phyloP scores from a whole-genome alignment of 2,888 invertebrate species.

The Mactromeris polynyma region DNA sequence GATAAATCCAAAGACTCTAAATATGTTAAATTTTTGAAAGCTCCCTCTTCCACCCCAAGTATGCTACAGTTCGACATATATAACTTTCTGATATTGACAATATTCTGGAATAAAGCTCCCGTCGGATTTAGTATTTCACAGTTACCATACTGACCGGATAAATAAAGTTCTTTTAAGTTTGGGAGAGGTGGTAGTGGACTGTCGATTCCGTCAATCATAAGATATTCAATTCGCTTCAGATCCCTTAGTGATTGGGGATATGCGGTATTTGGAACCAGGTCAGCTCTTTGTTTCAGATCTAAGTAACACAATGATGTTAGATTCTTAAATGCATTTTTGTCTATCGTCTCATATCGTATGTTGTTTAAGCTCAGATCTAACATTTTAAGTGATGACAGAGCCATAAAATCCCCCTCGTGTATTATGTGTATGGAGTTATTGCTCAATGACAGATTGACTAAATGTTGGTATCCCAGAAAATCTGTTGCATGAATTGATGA shows the following conservation, averaged over 20 bases:
- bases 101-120: background rate
- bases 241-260: background rate
- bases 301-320: slow-evolving; percentile 5
- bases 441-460: slow-evolving; percentile 7
- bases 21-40: background rate
- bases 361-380: slow-evolving; percentile 36
- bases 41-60: background rate
- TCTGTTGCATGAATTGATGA: background rate
- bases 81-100: background rate
- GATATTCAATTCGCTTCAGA: background rate
- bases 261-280: background rate
- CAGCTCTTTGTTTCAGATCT: slow-evolving; percentile 24
- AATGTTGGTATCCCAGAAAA: background rate
- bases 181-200: background rate
- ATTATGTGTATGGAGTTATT: background rate
- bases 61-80: slow-evolving; percentile 35
- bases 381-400: background rate
- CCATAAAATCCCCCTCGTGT: background rate
- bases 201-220: slow-evolving; percentile 41
- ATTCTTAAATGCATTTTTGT: background rate
- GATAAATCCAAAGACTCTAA: slow-evolving; percentile 35
- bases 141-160: slow-evolving; percentile 30
- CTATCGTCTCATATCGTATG: slow-evolving; percentile 18
- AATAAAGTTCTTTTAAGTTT: slow-evolving; percentile 7
- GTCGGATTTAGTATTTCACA: slow-evolving; percentile 9